Base-by-base conservation (phyloP, 2,888 invertebrate species). In the Liodrosophila aerea region DNA sequence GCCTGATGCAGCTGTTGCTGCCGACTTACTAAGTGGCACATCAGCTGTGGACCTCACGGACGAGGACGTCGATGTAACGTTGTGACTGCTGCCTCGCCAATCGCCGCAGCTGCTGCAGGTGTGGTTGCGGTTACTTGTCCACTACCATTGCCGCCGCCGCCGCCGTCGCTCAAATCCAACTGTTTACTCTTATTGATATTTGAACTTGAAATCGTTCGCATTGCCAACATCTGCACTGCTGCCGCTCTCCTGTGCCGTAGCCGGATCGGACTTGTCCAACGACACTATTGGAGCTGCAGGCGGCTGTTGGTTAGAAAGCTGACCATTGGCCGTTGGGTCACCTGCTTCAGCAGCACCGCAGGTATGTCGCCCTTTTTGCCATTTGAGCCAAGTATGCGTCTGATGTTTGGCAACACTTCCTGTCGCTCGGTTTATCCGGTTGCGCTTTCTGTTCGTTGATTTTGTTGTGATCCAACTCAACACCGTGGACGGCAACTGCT, bases 381-480 rank as follows among this genome's bases (percentile, higher is more conserved):
- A 87, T 95, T 96, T 46, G 96, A 95, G 1, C 96, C 96, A 16
- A 97, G 91, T 82, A 97, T 96, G 52, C 97, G 92, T 2, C 95
- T 94, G 72, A 97, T 96, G 69, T 95, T 95, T 2, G 96, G 95
- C 78, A 95, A 94, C 88, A 94, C 94, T 52, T 95, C 92, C 29
- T 89, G 85, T 3, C 73, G 57, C 8, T 73, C 72, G 22, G 57
- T 64, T 1, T 59, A 16, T 33, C 58, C 53, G n/a, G n/a, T 18
- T 64, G 62, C 37, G 41, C 3, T 9, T 65, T 68, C 27, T 64
- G 59, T 16, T 77, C 64, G 3, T 66, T 61, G 37, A 53, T 58
- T 27, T 56, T 45, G 8, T 53, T 63, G 16, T 46, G 61, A 8
- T 51, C 51, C 3, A 18, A 34, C 8, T 64, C 59, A 0, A 45